These are phyloP conservation scores for Orchesella cincta DNA, from an alignment of 1,140 invertebrate species.

Conservation along the genomic window DNA sequence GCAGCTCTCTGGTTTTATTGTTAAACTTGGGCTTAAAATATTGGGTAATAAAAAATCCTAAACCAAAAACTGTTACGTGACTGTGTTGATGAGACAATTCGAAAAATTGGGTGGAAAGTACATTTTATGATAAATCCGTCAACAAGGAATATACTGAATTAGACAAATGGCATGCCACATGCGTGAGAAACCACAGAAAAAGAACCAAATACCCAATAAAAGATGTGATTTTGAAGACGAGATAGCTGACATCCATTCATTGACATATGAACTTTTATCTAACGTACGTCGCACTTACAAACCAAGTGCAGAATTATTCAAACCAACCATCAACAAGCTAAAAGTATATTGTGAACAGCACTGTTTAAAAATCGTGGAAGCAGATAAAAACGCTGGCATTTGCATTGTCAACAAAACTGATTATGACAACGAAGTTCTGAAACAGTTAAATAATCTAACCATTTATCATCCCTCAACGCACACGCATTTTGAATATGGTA, in stretches of 20 bases:
- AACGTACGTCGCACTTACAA: background rate
- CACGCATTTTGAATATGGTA: background rate
- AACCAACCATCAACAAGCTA: background rate
- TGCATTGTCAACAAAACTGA: conserved; percentile 10
- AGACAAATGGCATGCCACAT: background rate
- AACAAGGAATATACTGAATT: background rate
- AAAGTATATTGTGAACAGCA: background rate
- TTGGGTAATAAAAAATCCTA: background rate
- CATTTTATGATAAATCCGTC: background rate
- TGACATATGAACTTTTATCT: no score
- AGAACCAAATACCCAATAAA: no score
- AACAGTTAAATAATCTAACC: background rate
- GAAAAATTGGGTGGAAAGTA: conserved; percentile 6
- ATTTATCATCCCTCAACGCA: conserved; percentile 2
- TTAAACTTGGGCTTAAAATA: conserved; percentile 6
- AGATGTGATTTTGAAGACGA: no score
- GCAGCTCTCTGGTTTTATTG: no score
- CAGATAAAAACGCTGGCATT: conserved; percentile 25
- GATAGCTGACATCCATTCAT: no score
- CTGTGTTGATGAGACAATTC: background rate
- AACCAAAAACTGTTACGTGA: background rate
- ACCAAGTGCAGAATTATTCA: background rate
- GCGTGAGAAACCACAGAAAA: background rate
- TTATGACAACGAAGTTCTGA: conserved; percentile 16
- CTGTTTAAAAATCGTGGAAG: background rate